Evolutionary conservation across 2,113 vertebrate species (phyloP).

Genomic region (Microtus oregoni): DNA sequence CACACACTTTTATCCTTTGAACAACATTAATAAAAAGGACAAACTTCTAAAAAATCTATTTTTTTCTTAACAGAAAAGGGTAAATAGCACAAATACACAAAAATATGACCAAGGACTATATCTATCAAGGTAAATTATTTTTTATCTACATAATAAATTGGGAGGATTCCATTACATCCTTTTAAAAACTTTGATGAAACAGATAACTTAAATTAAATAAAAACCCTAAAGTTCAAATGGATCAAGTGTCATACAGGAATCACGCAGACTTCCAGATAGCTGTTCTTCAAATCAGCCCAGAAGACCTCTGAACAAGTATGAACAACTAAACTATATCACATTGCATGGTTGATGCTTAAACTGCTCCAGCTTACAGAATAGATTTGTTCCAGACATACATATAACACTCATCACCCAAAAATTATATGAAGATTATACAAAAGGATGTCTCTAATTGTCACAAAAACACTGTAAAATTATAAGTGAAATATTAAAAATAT

Average conservation of each 20-base stretch:
- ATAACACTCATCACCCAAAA: constrained; percentile 37
- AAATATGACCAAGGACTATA: neutral
- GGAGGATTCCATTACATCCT: neutral
- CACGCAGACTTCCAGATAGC: neutral
- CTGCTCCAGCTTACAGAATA: neutral
- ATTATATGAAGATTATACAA: neutral
- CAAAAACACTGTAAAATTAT: neutral
- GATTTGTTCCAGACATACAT: neutral
- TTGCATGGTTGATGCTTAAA: neutral
- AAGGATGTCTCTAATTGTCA: neutral
- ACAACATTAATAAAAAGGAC: neutral
- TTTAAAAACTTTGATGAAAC: constrained; percentile 23
- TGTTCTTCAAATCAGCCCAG: neutral
- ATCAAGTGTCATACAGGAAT: neutral
- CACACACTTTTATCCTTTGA: neutral
- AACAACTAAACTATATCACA: neutral
- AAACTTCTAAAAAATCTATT: neutral
- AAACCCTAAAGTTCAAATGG: neutral
- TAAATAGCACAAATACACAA: neutral
- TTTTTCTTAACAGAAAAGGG: neutral
- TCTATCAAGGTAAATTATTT: neutral
- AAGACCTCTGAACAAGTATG: neutral
- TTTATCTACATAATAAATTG: neutral
- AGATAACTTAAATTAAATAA: neutral
- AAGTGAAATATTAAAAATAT: constrained; percentile 10